Base-by-base conservation (phyloP, 2,797 vertebrate species). In the Sardinella longiceps region DNA sequence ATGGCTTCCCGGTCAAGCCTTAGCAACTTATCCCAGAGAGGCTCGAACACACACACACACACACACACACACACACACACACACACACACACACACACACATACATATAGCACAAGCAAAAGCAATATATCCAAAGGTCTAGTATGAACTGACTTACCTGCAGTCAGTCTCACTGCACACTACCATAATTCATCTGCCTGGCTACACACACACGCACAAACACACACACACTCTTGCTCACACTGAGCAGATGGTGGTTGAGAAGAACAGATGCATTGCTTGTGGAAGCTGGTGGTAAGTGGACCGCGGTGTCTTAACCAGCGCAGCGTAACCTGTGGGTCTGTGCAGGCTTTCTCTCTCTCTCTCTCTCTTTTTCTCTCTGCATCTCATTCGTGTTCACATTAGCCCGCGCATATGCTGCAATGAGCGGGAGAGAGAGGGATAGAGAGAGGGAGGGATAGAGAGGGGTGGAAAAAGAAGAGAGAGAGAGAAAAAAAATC, bases 201-300 rank as follows among this genome's bases (percentile, higher is more conserved):
- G 30, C 66, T 33, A 18, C 63, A 63, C 51, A 56, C 15, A 39
- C 81, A 82, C 28, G 33, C n/a, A 85, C 70, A 84, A 25, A 48
- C 3, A 83, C 70, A 60, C 7, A 30, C 60, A 66, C 45, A 30
- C 70, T 5, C 45, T 3, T 28, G 39, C 84, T 20, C 80, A 28
- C 82, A 80, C 46, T n/a, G 82, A 87, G 56, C 86, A 89, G 87
- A 87, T 88, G 89, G 87, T 66, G 70, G 70, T 9, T 56, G 46
- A 46, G 80, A 43, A 15, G 50, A 82, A 80, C 89, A 88, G 86
- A 86, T 80, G 82, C 81, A 81, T 80, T 53, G 51, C 77, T 86
- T 80, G 51, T 83, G 80, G 53, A 80, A 45, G 43, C 58, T 58
- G 83, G 83, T 86, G 60, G 28, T 56, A 83, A 82, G 56, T 77